Percentiles rank a stretch among this genome's conserved stretches.
These are phyloP conservation scores for Pyrochroa serraticornis DNA, from an alignment of 2,888 invertebrate genomes.

Conservation along the genomic window DNA sequence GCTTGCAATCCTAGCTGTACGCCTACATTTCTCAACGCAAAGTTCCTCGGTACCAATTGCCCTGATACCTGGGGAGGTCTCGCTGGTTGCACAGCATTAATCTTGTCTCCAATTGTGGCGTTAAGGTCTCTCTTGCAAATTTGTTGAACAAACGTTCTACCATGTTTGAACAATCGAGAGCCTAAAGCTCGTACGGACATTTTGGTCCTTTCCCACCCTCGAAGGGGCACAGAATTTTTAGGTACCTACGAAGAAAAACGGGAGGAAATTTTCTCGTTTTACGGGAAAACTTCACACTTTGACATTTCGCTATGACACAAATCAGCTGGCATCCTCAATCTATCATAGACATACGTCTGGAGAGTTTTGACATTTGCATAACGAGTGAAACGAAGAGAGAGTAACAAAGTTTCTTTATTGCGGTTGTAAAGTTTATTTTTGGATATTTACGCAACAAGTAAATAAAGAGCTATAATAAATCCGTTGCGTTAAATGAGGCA, in stretches of 20 bases:
- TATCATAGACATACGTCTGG: too few relatives aligned
- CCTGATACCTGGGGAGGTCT: constrained; percentile 34
- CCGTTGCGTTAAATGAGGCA: too few relatives aligned
- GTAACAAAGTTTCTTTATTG: too few relatives aligned
- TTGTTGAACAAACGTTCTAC: constrained; percentile 62
- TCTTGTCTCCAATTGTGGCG: constrained; percentile 55
- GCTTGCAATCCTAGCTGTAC: constrained; percentile 67
- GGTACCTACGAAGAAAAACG: constrained; percentile 3
- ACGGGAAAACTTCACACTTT: constrained; percentile 1
- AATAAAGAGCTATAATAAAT: too few relatives aligned
- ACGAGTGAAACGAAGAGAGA: too few relatives aligned
- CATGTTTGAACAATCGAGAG: constrained; percentile 65
- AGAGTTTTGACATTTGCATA: constrained; percentile 4
- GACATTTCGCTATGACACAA: constrained; percentile 16
- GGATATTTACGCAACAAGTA: too few relatives aligned
- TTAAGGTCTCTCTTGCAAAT: constrained; percentile 62
- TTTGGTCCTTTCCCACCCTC: constrained; percentile 36
- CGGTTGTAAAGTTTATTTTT: too few relatives aligned
- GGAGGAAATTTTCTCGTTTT: not conserved
- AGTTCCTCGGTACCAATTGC: constrained; percentile 45
- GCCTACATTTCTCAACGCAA: constrained; percentile 57
- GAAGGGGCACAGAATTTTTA: constrained; percentile 10
- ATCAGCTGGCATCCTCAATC: not conserved
- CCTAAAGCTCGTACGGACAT: constrained; percentile 66
- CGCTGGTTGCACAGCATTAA: constrained; percentile 45